phyloP scores from a whole-genome alignment of 2,888 invertebrate species.

The Plebejus anna region DNA sequence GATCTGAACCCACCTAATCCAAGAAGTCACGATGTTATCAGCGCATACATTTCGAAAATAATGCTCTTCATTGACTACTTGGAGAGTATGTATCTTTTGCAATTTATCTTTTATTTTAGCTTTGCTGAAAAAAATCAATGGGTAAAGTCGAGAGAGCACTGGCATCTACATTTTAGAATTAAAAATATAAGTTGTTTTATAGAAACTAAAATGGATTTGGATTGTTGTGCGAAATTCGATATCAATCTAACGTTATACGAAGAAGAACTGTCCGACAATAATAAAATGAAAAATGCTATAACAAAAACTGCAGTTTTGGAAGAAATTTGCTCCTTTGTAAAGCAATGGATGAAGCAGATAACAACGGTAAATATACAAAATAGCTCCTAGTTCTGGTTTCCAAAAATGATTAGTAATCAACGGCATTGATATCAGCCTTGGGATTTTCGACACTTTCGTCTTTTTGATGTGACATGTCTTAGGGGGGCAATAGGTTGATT shows the following conservation, averaged over 20 bases:
- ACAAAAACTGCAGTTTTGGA: slow-evolving; percentile 81
- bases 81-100: slow-evolving; percentile 49
- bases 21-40: slow-evolving; percentile 59
- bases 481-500: no score
- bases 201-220: slow-evolving; percentile 84
- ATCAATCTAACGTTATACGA: slow-evolving; percentile 79
- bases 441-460: no score
- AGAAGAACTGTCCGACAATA: slow-evolving; percentile 77
- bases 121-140: neutral
- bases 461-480: no score
- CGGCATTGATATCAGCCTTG: neutral
- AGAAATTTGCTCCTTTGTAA: slow-evolving; percentile 82
- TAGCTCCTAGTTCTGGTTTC: neutral
- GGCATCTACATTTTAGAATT: neutral
- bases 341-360: slow-evolving; percentile 85
- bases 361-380: slow-evolving; percentile 77
- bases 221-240: slow-evolving; percentile 81
- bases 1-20: slow-evolving; percentile 72
- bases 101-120: neutral
- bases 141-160: no score
- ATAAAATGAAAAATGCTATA: slow-evolving; percentile 79
- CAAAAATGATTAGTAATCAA: neutral
- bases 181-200: slow-evolving; percentile 41
- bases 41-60: slow-evolving; percentile 62
- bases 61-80: slow-evolving; percentile 69